These are phyloP conservation scores for Baryphthengus martii DNA, from an alignment of 2,113 vertebrate species.

Conservation along the genomic window DNA sequence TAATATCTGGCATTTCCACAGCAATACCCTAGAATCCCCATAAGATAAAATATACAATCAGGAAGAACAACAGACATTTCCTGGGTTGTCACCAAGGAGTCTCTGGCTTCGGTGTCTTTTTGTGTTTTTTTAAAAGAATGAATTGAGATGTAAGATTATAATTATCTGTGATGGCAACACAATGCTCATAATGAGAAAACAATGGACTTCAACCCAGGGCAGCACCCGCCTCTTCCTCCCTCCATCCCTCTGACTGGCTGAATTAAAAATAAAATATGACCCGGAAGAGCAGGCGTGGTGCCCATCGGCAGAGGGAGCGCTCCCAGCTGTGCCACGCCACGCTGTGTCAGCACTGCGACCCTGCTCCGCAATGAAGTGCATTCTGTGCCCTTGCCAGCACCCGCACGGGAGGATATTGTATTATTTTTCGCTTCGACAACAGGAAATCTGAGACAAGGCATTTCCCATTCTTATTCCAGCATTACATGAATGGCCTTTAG, in stretches of 20 bases:
- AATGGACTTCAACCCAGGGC: slow-evolving; percentile 5
- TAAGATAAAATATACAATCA: slow-evolving; percentile 7
- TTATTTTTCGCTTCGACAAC: not conserved
- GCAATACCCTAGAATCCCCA: slow-evolving; percentile 3
- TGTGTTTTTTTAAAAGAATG: not conserved
- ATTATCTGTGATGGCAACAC: not conserved
- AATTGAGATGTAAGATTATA: not conserved
- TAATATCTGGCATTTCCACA: slow-evolving; percentile 51
- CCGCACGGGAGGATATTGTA: accelerated
- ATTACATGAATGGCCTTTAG: not conserved
- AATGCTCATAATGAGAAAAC: slow-evolving; percentile 24
- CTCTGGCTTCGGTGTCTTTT: not conserved
- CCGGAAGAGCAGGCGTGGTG: not conserved
- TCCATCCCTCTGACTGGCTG: not conserved
- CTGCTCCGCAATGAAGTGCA: accelerated
- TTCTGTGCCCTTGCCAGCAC: not conserved
- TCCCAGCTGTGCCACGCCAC: not conserved
- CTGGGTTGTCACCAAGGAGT: slow-evolving; percentile 28
- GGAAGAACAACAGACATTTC: slow-evolving; percentile 24
- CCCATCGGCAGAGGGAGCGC: not conserved
- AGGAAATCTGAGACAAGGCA: slow-evolving; percentile 27
- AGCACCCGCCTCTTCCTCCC: not conserved
- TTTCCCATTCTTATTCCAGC: slow-evolving; percentile 34
- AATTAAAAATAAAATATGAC: not conserved
- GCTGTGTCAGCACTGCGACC: not conserved